These are phyloP conservation scores for Meriones psammophilus DNA, from an alignment of 2,797 vertebrate genomes.

Conservation along the genomic window DNA sequence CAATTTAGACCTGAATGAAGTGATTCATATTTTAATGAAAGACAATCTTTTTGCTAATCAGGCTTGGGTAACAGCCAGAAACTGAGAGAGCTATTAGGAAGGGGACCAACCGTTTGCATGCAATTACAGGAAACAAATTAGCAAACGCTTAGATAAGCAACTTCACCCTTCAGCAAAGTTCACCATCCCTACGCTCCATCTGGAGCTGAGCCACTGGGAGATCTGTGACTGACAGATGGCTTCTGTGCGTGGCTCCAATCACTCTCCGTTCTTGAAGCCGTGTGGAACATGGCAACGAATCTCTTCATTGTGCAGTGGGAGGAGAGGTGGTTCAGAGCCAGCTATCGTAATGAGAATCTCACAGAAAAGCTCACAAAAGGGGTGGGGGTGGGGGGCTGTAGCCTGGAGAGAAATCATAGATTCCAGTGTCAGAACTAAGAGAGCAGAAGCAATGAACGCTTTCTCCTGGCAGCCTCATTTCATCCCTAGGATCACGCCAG, in stretches of 20 bases:
- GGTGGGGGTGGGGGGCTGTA: neutral
- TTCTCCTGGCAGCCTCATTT: neutral
- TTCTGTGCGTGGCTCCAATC: neutral
- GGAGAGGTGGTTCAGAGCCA: neutral
- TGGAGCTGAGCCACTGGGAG: neutral
- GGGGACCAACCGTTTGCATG: neutral
- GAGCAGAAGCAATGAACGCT: neutral
- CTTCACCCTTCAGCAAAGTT: neutral
- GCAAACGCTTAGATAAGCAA: neutral
- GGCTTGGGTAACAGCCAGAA: neutral
- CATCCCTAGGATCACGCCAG: neutral
- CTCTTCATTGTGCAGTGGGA: neutral
- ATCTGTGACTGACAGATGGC: neutral
- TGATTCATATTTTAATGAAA: conserved; percentile 13
- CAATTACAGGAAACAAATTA: neutral
- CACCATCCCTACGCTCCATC: neutral
- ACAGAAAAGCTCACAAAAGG: neutral
- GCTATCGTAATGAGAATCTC: conserved; percentile 12
- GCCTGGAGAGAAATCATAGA: conserved; percentile 42
- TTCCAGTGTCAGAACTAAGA: neutral
- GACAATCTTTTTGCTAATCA: neutral
- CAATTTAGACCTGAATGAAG: neutral
- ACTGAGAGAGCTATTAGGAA: neutral
- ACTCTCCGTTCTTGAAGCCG: neutral
- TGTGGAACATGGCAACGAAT: neutral